Percentiles rank a stretch among this genome's conserved stretches.
Evolutionary conservation across 2,797 vertebrate genomes (phyloP).

Genomic region (Sebastes vulpes): DNA sequence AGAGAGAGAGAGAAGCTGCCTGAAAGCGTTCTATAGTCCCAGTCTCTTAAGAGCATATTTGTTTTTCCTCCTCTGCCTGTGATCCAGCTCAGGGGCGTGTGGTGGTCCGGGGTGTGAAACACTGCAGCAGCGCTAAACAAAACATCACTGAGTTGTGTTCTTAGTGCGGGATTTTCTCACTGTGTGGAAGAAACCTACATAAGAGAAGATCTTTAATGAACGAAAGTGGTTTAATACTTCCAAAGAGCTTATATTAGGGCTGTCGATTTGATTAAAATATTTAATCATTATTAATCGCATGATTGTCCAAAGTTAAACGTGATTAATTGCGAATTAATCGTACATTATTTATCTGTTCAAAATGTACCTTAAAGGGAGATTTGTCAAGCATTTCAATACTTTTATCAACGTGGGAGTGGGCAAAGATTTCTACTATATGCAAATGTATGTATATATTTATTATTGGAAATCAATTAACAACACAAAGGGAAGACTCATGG

Average conservation of each 20-base stretch:
- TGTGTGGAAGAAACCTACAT: background rate
- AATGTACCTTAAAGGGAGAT: no score
- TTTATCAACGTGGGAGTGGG: no score
- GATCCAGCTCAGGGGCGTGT: slow-evolving; percentile 54
- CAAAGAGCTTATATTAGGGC: background rate
- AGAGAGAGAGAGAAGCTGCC: slow-evolving; percentile 64
- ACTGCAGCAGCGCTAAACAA: slow-evolving; percentile 11
- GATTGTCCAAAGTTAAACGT: fast-evolving
- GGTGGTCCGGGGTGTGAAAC: slow-evolving; percentile 56
- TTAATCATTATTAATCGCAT: no score
- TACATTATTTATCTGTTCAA: no score
- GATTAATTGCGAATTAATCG: no score
- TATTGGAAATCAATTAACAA: no score
- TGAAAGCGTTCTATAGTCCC: slow-evolving; percentile 75
- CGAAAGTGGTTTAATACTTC: background rate
- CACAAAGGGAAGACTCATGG: no score
- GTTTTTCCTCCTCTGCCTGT: slow-evolving; percentile 76
- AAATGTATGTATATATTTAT: no score
- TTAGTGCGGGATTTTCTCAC: slow-evolving; percentile 13
- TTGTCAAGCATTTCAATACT: no score
- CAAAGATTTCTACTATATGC: no score
- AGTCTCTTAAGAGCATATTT: slow-evolving; percentile 71
- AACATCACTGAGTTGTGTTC: slow-evolving; percentile 11
- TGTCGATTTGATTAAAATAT: no score
- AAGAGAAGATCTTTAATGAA: slow-evolving; percentile 21